Base-by-base conservation (phyloP, 2,113 vertebrate genomes). In the Genyomyrus donnyi region DNA sequence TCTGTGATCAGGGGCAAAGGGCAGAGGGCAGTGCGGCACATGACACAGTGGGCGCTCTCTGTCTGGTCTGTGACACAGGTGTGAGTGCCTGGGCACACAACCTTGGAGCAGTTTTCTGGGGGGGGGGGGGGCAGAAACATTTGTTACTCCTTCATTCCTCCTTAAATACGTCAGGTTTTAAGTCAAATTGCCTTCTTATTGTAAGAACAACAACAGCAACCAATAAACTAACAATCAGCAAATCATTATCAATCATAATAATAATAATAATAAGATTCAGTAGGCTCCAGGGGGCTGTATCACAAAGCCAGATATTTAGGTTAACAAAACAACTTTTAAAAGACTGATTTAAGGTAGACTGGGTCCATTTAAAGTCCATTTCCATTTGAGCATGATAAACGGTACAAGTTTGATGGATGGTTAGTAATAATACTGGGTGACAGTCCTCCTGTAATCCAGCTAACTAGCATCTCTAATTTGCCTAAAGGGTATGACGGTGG, bases 31-130 rank as follows among this genome's bases (percentile, higher is more conserved):
- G 97, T 96, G 48, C 98, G 96, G 90, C 98, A 99, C 96, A 97
- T 95, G 91, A 99, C 98, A 0, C 98, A 99, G 94, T 99, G 97
- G 10, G 98, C 98, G 0, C 98, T 98, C 94, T 97, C 97, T 0
- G 97, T 99, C 96, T 99, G 98, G 94, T 99, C 98, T 3, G 97
- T 98, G 49, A 99, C 97, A 11, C 98, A 99, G 27, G 98, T 98
- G 94, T 98, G 97, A 1, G 98, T 98, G 31, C 96, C 97, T 0
- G 97, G 97, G 87, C 98, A 99, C 92, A 98, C 96, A 45, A 99
- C 98, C 0, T 96, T 97, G 70, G 97, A 96, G 91, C 98, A 99
- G 0, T 98, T 98, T 94, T 98, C 98, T 99, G 95, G 89, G 89
- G 56, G 24, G 95, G 58, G 24, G 95, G 90, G 58, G 58, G 9